Evolutionary conservation across 2,113 vertebrate species (phyloP).

Genomic region (Anolis carolinensis): DNA sequence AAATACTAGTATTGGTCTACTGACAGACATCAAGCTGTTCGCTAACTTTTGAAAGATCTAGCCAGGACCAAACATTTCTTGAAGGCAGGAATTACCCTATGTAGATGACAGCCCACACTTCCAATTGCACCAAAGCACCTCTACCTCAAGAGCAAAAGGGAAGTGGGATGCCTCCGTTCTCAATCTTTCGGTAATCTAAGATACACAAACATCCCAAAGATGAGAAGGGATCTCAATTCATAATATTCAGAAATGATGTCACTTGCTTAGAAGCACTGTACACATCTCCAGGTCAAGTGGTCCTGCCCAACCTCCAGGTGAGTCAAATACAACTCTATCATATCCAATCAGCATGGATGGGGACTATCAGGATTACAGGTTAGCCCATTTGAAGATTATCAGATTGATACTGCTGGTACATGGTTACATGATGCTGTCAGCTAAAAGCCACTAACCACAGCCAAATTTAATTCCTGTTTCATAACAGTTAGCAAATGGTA

Average conservation of each 20-base stretch:
- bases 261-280: no score
- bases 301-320: neutral
- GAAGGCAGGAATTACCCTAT: neutral
- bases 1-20: neutral
- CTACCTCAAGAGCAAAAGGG: neutral
- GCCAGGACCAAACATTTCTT: neutral
- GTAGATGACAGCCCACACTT: neutral
- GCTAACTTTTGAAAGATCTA: neutral
- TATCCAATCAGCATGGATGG: neutral
- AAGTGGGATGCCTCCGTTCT: neutral
- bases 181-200: neutral
- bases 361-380: neutral
- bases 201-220: neutral
- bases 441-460: neutral
- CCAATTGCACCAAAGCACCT: neutral
- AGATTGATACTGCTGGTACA: neutral
- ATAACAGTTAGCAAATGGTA: neutral
- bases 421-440: neutral
- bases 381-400: neutral
- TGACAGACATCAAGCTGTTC: neutral
- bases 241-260: neutral
- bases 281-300: neutral
- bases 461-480: neutral
- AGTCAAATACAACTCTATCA: neutral
- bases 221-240: neutral